Evolutionary conservation across 2,113 vertebrate genomes (phyloP), one percentile per base, ranked within the genome.

Genomic region (Lepus americanus): DNA sequence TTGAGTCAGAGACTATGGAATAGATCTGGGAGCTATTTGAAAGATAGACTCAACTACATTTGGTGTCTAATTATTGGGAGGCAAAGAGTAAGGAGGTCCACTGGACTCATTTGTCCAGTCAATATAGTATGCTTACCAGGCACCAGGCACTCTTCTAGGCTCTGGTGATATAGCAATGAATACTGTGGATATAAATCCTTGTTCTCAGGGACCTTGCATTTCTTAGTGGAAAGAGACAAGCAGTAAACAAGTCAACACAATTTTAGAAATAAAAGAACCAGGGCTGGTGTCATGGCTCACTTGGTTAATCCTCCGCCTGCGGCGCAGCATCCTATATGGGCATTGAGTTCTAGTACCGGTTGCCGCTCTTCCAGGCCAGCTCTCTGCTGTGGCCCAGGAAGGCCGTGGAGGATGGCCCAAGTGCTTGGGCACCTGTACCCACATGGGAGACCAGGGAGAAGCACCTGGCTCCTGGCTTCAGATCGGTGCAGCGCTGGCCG

Each of bases 201-300:
- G n/a, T 86, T 72, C 83, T 59, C 51, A 20, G 36, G 51, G 51
- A 59, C 9, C 55, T 77, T 89, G 23, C 49, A 77, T 39, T 51
- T n/a, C 22, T 64, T 66, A 23, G 51, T 14, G 73, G 77, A 89
- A 89, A 66, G 73, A 77, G 84, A 51, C 53, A 61, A 27, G 59
- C 86, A 76, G 19, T 66, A 66, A 89, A 77, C 31, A 66, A 85
- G 49, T 33, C 51, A 84, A 69, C 64, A 84, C 81, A 84, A 49
- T 39, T 39, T 39, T 39, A 39, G 39, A 39, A 39, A 39, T 39
- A 39, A 39, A 39, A 39, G 39, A 39, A 39, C 39, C 39, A 39
- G 39, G 39, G 39, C 39, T 39, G 39, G 39, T 39, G 39, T 39
- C 39, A 6, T 39, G 39, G 39, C 39, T 39, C 39, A 39, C 39